These are phyloP conservation scores for Pristionchus fissidentatus DNA, from an alignment of 2,888 invertebrate genomes.

Conservation along the genomic window DNA sequence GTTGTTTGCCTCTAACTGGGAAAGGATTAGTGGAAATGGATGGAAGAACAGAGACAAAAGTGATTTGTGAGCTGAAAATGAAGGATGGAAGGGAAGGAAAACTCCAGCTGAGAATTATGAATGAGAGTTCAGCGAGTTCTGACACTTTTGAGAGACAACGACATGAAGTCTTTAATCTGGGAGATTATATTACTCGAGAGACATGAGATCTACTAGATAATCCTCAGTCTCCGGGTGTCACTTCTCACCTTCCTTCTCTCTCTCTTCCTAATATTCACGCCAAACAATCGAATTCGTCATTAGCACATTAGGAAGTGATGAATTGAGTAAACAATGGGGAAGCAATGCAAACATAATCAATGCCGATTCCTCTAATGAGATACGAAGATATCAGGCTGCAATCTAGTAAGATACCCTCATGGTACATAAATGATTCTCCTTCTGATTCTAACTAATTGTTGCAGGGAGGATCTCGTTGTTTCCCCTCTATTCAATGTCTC, in stretches of 20 bases:
- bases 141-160: not conserved
- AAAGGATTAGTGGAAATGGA: slow-evolving; percentile 29
- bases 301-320: slow-evolving; percentile 29
- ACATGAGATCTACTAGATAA: not conserved
- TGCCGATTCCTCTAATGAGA: not conserved
- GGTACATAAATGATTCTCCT: not conserved
- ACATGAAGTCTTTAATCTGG: too few relatives aligned
- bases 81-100: not conserved
- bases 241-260: not conserved
- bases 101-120: slow-evolving; percentile 3
- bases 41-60: not conserved
- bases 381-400: too few relatives aligned
- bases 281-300: slow-evolving; percentile 11
- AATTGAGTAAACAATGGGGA: slow-evolving; percentile 1
- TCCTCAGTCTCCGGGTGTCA: not conserved
- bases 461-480: slow-evolving; percentile 25
- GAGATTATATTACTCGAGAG: too few relatives aligned
- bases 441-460: not conserved
- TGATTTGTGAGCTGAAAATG: slow-evolving; percentile 1
- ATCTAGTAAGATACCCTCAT: not conserved
- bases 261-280: too few relatives aligned
- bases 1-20: slow-evolving; percentile 8
- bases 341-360: not conserved
- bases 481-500: slow-evolving; percentile 45
- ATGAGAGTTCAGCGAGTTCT: too few relatives aligned